These are phyloP conservation scores for Acrobasis suavella DNA, from an alignment of 2,888 invertebrate species.

Conservation along the genomic window DNA sequence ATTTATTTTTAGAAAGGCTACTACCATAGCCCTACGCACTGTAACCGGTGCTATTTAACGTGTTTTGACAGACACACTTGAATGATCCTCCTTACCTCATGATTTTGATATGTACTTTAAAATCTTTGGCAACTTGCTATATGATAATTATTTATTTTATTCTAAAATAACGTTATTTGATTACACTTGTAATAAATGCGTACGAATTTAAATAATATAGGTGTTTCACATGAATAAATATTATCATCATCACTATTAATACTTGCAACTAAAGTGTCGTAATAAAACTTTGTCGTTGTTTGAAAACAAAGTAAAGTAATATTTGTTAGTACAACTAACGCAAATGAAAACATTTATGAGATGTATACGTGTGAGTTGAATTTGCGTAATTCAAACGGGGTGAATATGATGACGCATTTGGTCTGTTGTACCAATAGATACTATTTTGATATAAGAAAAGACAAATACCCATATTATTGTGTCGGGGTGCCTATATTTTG, in stretches of 20 bases:
- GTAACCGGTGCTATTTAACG: no score
- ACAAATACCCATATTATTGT: neutral
- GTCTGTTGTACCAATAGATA: neutral
- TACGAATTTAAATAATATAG: no score
- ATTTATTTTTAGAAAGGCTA: no score
- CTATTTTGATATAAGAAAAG: neutral
- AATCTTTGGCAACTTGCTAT: no score
- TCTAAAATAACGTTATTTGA: no score
- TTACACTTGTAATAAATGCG: no score
- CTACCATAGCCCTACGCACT: no score
- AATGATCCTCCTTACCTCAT: no score
- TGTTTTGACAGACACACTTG: no score
- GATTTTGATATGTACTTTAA: no score
- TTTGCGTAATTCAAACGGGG: conserved; percentile 10
- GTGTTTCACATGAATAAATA: no score
- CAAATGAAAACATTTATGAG: conserved; percentile 1
- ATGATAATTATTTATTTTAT: no score
- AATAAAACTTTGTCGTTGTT: neutral
- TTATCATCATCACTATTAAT: neutral
- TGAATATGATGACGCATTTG: conserved; percentile 9
- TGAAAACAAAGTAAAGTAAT: neutral
- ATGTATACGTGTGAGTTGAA: neutral
- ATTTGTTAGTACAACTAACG: neutral
- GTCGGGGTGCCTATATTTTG: neutral
- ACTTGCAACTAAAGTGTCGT: neutral